phyloP scores from a whole-genome alignment of 2,113 vertebrate species.

The Engystomops pustulosus region DNA sequence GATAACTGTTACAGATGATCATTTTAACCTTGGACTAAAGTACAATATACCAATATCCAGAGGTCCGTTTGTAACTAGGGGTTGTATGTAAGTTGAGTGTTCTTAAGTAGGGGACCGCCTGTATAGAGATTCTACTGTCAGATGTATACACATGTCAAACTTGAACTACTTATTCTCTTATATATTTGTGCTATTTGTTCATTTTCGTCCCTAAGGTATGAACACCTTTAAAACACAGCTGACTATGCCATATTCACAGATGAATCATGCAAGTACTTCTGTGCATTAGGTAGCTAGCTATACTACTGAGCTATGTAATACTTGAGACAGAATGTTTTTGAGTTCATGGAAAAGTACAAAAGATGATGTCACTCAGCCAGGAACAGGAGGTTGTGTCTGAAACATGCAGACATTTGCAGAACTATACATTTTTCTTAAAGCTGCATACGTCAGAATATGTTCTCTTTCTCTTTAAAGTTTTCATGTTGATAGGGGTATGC shows the following conservation, averaged over 20 bases:
- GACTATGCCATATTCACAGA: background rate
- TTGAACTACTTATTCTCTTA: background rate
- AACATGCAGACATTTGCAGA: background rate
- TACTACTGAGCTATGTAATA: background rate
- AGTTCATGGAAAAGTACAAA: background rate
- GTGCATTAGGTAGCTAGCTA: background rate
- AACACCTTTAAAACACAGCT: conserved; percentile 7
- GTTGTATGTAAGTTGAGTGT: too few relatives aligned
- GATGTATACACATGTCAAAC: background rate
- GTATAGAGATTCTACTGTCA: too few relatives aligned
- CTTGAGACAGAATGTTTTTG: background rate
- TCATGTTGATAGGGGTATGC: too few relatives aligned
- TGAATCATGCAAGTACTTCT: background rate
- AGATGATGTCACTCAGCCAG: background rate
- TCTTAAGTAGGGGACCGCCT: too few relatives aligned
- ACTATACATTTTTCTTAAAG: background rate
- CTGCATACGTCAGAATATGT: background rate
- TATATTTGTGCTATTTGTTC: background rate
- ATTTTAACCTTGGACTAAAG: too few relatives aligned
- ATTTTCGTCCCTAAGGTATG: background rate
- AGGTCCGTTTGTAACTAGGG: too few relatives aligned
- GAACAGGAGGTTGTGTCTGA: background rate
- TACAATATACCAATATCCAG: too few relatives aligned
- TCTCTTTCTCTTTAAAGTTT: too few relatives aligned
- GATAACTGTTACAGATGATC: too few relatives aligned